A percentile compares a stretch with the other conserved stretches of the same genome.
Conservation (phyloP, 2,797 vertebrate species). For the Amniataba percoides region DNA sequence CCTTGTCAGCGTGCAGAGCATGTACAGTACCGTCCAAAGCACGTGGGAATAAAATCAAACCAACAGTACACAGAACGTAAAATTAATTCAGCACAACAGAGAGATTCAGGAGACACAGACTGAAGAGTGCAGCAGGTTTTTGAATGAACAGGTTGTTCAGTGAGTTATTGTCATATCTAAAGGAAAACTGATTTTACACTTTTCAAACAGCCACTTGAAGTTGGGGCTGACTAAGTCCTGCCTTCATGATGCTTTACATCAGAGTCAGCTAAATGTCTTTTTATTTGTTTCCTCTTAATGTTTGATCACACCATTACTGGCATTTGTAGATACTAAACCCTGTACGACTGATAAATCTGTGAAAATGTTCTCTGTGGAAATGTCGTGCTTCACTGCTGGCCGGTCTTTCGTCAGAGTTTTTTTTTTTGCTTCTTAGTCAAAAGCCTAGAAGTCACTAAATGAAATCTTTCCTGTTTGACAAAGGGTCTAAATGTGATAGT, state of each 20-base stretch:
- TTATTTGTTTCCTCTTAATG: not conserved
- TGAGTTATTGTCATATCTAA: not conserved
- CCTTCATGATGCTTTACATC: no score
- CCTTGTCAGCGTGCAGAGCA: slow-evolving; percentile 32
- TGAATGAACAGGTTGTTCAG: not conserved
- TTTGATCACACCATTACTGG: not conserved
- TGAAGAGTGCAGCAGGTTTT: not conserved
- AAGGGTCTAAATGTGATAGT: not conserved
- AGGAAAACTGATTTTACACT: not conserved
- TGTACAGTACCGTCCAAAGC: not conserved
- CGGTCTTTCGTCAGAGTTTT: not conserved
- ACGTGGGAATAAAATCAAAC: slow-evolving; percentile 9
- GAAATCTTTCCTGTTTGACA: not conserved
- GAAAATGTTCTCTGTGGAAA: not conserved
- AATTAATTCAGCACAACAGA: slow-evolving; percentile 6
- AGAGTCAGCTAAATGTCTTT: not conserved
- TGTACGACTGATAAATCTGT: not conserved
- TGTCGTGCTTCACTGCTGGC: not conserved
- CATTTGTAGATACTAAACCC: not conserved
- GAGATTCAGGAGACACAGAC: no score
- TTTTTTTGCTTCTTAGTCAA: not conserved
- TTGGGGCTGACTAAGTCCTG: no score
- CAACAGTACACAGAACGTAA: not conserved
- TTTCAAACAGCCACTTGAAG: not conserved
- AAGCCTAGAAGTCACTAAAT: not conserved